phyloP scores from a whole-genome alignment of 2,797 vertebrate genomes.

The Silurus lanzhouensis region DNA sequence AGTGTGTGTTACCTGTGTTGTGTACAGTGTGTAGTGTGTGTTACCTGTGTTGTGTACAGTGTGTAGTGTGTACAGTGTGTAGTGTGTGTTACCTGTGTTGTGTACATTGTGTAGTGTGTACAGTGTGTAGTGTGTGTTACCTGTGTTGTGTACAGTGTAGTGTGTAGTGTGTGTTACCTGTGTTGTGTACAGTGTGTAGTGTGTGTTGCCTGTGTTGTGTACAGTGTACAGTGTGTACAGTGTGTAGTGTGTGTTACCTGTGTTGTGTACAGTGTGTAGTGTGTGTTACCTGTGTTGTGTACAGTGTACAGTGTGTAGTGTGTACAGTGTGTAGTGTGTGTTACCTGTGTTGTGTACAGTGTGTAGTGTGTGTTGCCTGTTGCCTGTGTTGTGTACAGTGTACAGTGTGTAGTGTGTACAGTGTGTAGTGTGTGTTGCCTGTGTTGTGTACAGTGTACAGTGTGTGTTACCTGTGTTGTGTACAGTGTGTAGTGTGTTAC shows the following conservation, averaged over 20 bases:
- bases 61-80: neutral
- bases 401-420: neutral
- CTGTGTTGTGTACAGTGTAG: conserved; percentile 58
- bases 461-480: neutral
- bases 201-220: neutral
- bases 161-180: neutral
- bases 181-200: neutral
- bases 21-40: neutral
- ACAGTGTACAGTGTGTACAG: neutral
- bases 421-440: neutral
- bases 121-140: conserved; percentile 57
- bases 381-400: neutral
- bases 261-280: too few species aligned
- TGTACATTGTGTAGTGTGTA: too few species aligned
- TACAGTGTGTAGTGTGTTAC: neutral
- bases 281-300: neutral
- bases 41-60: conserved; percentile 55
- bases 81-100: neutral
- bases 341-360: neutral
- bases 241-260: too few species aligned
- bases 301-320: too few species aligned
- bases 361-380: neutral
- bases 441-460: neutral
- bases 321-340: too few species aligned
- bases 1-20: neutral